Evolutionary conservation across 2,888 invertebrate genomes (phyloP).

Genomic region (Hirtodrosophila trivittata): DNA sequence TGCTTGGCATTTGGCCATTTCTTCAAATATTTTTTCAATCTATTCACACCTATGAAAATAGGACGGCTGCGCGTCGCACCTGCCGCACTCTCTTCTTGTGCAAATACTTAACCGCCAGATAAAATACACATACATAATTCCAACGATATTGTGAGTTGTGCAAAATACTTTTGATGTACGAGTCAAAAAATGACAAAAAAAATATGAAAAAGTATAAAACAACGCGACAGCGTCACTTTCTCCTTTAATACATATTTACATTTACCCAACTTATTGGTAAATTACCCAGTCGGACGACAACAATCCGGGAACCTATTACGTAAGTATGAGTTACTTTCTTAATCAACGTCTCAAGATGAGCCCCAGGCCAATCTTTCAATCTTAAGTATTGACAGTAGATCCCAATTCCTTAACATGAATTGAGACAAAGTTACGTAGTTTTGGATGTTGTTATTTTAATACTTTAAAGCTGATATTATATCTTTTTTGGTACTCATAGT

Average conservation of each 20-base stretch:
- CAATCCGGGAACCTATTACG: conserved; percentile 56
- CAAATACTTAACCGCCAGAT: conserved; percentile 47
- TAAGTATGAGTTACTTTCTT: conserved; percentile 65
- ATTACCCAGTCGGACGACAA: conserved; percentile 39
- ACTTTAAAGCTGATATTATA: too few species aligned
- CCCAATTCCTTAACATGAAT: conserved; percentile 43
- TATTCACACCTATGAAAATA: conserved; percentile 64
- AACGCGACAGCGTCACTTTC: conserved; percentile 58
- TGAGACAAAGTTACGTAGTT: conserved; percentile 5
- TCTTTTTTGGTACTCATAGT: too few species aligned
- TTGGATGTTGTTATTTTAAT: background rate
- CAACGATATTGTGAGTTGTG: conserved; percentile 68
- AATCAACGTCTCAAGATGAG: conserved; percentile 17
- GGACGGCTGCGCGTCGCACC: conserved; percentile 61
- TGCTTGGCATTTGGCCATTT: conserved; percentile 39
- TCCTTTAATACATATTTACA: conserved; percentile 63
- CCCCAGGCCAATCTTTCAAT: conserved; percentile 19
- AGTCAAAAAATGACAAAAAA: conserved; percentile 27
- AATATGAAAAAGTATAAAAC: conserved; percentile 36
- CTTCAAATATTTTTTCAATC: conserved; percentile 57
- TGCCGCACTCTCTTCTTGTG: conserved; percentile 64
- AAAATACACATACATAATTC: conserved; percentile 26
- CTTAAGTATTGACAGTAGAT: conserved; percentile 38
- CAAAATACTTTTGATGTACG: conserved; percentile 61
- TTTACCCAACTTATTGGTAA: conserved; percentile 58